A percentile compares a stretch with the other conserved stretches of the same genome.
Evolutionary conservation across 2,888 invertebrate genomes (phyloP).

Genomic region (Caenorhabditis sp.): DNA sequence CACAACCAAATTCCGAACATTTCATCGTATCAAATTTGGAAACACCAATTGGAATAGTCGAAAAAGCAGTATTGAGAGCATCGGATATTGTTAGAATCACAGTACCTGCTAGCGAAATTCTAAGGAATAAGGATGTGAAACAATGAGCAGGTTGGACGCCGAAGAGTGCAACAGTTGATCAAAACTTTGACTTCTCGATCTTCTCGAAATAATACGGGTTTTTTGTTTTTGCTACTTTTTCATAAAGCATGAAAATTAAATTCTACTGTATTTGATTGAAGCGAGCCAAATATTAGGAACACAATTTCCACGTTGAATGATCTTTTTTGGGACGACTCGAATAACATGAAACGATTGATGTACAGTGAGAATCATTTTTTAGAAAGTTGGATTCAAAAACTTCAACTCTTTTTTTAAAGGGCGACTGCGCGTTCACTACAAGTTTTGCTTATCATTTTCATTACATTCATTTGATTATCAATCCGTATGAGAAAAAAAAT

Average conservation of each 20-base stretch:
- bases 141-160: background rate
- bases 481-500: too few relatives aligned
- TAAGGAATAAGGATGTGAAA: background rate
- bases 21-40: constrained; percentile 28
- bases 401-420: too few relatives aligned
- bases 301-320: too few relatives aligned
- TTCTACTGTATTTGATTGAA: background rate
- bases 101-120: constrained; percentile 1
- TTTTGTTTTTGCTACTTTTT: background rate
- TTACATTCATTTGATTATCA: too few relatives aligned
- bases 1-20: constrained; percentile 25
- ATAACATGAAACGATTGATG: too few relatives aligned
- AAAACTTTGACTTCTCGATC: background rate
- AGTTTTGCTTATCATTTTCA: too few relatives aligned
- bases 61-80: constrained; percentile 25
- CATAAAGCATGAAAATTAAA: background rate
- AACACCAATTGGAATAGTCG: constrained; percentile 29
- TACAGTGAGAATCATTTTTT: too few relatives aligned
- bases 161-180: background rate
- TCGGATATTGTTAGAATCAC: constrained; percentile 25
- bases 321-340: too few relatives aligned
- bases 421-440: too few relatives aligned
- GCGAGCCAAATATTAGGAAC: too few relatives aligned
- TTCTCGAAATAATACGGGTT: background rate
- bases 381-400: too few relatives aligned